Conservation (phyloP, 2,888 invertebrate genomes). For the Drosophila kuntzei region DNA sequence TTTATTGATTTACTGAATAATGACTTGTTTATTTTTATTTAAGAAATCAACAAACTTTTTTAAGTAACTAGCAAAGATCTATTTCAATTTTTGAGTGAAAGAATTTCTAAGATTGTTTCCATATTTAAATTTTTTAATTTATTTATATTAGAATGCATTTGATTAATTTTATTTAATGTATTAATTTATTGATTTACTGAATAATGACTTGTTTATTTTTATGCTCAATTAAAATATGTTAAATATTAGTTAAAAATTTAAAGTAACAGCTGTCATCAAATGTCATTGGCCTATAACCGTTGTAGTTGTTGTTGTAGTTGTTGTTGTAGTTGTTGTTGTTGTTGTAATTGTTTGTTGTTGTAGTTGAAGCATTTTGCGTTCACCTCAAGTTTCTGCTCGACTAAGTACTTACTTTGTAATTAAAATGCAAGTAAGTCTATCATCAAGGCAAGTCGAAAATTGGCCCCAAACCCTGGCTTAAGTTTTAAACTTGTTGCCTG, state of each 20-base stretch:
- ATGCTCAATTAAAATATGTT: no score
- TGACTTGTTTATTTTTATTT: no score
- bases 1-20: no score
- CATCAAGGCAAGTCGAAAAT: slow-evolving; percentile 22
- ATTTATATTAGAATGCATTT: neutral
- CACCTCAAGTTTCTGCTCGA: neutral
- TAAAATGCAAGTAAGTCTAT: slow-evolving; percentile 24
- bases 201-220: no score
- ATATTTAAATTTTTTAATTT: neutral
- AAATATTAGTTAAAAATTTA: no score
- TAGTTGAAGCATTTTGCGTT: neutral
- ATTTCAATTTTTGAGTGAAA: no score
- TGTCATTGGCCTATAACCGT: neutral
- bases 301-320: neutral
- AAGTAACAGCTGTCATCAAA: no score
- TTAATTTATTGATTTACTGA: no score
- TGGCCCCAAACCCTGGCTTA: neutral
- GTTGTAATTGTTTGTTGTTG: no score
- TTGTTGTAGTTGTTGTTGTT: neutral
- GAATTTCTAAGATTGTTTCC: no score
- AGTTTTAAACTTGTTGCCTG: slow-evolving; percentile 15
- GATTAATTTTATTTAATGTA: no score
- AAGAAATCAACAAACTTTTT: no score
- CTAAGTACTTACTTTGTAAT: slow-evolving; percentile 17
- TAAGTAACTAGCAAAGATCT: neutral